A percentile compares a stretch with the other conserved stretches of the same genome.
Conservation (phyloP, 1,140 invertebrate species). For the Melipona quadrifasciata region DNA sequence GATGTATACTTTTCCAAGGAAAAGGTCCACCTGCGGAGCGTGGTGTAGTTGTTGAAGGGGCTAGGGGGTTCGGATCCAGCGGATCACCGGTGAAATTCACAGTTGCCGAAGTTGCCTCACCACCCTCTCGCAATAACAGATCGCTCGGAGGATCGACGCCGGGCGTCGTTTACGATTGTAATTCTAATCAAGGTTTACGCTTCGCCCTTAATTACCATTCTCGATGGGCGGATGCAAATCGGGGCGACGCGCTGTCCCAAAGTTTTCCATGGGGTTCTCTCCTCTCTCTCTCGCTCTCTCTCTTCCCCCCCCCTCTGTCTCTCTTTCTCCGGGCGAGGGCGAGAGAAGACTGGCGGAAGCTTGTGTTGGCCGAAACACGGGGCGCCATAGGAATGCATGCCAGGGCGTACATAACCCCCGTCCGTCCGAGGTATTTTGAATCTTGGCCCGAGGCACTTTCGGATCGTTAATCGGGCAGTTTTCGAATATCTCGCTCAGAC, state of each 20-base stretch:
- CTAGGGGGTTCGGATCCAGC: neutral
- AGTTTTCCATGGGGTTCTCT: constrained; percentile 48
- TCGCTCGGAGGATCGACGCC: neutral
- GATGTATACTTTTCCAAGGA: too few species aligned
- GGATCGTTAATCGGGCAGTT: constrained; percentile 63
- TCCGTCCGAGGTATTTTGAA: constrained; percentile 55
- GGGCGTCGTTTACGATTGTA: constrained; percentile 37
- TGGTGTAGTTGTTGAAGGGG: neutral
- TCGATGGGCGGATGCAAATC: constrained; percentile 37
- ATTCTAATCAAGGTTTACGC: constrained; percentile 47
- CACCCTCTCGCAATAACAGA: neutral
- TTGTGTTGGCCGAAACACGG: constrained; percentile 36
- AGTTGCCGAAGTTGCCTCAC: neutral
- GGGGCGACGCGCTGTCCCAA: neutral
- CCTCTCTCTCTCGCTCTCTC: too few species aligned
- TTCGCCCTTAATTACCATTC: constrained; percentile 45
- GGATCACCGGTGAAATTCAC: neutral
- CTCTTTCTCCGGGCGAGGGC: neutral
- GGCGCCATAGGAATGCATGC: constrained; percentile 39
- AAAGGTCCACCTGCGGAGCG: too few species aligned
- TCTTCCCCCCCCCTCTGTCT: too few species aligned
- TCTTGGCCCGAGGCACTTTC: constrained; percentile 59
- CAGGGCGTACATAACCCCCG: constrained; percentile 50
- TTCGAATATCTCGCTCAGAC: constrained; percentile 59
- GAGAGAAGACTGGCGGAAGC: constrained; percentile 38